Base-by-base conservation (phyloP, 1,140 invertebrate species). In the Drosophila carrolli region DNA sequence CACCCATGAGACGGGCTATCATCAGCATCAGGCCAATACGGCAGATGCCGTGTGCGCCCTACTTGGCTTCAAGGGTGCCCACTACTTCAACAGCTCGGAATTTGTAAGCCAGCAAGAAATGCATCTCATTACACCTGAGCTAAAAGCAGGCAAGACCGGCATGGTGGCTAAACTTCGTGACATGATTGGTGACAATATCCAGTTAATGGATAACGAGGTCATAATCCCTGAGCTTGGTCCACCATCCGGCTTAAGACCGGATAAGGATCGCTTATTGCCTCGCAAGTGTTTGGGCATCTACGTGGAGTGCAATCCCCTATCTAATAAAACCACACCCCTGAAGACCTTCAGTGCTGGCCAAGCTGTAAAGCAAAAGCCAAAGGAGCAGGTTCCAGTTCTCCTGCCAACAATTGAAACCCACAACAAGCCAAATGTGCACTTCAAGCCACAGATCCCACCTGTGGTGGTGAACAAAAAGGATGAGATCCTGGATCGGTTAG, bases 1-100 rank as follows among this genome's bases (percentile, higher is more conserved):
- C 75, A 91, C 94, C 71, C 88, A 93, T 50, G 93, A 92, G 57
- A 92, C 93, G 11, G 60, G 71, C 14, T 83, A 78, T 32, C 71
- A 78, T 16, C 35, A 71, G 4, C 91, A 93, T 27, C 67, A 79
- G 29, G 77, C 80, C 0, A 60, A 72, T n/a, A 91, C 86, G 0
- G 67, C 72, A 11, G 65, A 71, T 14, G 66, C 73, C 4, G 72
- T 92, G 1, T 92, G 91, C 13, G 70, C 88, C 2, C 53, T 92
- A 1, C 48, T 92, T 0, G 91, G 91, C n/a, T 92, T 92, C 48
- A 83, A 78, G 48, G 91, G 91, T 23, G 71, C 80, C 7, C 82
- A 72, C 23, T 85, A 74, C 40, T 91, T 65, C 38, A 92, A 91
- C 37, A 91, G 74, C 44, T 80, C 82, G 0, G 65, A 77, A 9